Percentiles rank a stretch among this genome's conserved stretches.
These are phyloP conservation scores for Acanthosepion pharaonis DNA, from an alignment of 2,888 invertebrate genomes.

Conservation along the genomic window DNA sequence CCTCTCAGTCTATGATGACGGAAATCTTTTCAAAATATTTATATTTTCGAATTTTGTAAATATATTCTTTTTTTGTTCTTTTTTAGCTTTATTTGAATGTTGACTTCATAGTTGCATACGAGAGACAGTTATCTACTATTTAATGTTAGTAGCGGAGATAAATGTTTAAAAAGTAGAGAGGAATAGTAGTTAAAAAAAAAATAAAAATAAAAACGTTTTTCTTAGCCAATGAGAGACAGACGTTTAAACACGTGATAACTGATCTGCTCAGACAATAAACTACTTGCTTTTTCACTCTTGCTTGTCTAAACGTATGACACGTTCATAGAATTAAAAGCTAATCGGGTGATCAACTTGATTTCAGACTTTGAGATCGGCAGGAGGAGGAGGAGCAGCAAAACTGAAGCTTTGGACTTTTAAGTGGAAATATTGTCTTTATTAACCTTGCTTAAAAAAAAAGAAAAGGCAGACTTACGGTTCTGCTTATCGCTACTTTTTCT, in stretches of 20 bases:
- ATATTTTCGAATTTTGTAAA: neutral
- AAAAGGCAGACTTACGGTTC: constrained; percentile 2
- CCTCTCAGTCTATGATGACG: neutral
- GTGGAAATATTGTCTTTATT: neutral
- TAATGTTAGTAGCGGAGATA: too few species aligned
- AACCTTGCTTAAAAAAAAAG: neutral
- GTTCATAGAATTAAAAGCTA: neutral
- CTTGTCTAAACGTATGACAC: neutral
- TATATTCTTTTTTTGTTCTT: neutral
- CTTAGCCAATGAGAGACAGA: neutral
- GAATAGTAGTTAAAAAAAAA: neutral
- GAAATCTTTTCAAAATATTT: neutral
- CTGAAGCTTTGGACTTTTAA: neutral
- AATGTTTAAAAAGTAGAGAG: too few species aligned
- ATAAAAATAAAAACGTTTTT: neutral
- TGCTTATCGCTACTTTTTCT: neutral
- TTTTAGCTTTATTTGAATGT: neutral
- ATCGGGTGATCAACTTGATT: neutral
- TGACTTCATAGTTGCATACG: too few species aligned
- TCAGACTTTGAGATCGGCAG: neutral
- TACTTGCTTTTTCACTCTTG: neutral
- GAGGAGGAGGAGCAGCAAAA: neutral
- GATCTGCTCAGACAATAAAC: neutral
- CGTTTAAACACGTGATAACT: neutral
- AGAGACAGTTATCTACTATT: too few species aligned